Evolutionary conservation across 2,797 vertebrate genomes (phyloP).

Genomic region (Paramormyrops hopkinsi): DNA sequence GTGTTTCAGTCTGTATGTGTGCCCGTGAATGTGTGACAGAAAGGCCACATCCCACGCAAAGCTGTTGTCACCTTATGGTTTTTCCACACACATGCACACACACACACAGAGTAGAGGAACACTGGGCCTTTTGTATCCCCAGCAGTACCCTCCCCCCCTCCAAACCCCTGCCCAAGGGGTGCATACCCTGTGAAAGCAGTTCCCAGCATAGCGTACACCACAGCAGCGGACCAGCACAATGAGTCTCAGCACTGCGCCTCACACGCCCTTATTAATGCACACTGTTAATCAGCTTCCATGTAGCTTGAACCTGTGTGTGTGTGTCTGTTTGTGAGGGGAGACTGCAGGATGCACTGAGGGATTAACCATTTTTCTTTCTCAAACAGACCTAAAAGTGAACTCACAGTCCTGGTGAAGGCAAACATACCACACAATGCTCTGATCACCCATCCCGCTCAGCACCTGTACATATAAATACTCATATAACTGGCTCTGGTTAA

Average conservation of each 20-base stretch:
- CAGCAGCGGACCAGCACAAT: background rate
- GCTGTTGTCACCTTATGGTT: background rate
- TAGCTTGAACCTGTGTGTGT: background rate
- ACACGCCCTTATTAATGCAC: slow-evolving; percentile 33
- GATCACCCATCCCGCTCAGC: background rate
- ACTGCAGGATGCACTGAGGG: background rate
- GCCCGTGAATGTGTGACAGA: background rate
- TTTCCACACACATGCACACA: slow-evolving; percentile 9
- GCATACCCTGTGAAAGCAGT: slow-evolving; percentile 43
- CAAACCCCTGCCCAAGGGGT: background rate
- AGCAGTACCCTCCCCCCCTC: slow-evolving; percentile 30
- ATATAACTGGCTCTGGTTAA: background rate
- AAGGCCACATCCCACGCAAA: background rate
- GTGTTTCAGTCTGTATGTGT: background rate
- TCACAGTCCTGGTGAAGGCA: background rate
- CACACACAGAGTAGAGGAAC: slow-evolving; percentile 37
- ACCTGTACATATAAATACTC: background rate
- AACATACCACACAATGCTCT: background rate
- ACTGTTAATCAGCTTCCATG: slow-evolving; percentile 33
- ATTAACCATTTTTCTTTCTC: slow-evolving; percentile 1
- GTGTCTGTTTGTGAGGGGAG: background rate
- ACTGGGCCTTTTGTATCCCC: slow-evolving; percentile 57
- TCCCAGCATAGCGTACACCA: background rate
- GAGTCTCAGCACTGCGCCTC: background rate
- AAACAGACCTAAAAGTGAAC: background rate